These are phyloP conservation scores for Entomobrya proxima DNA, from an alignment of 2,888 invertebrate species.

Conservation along the genomic window DNA sequence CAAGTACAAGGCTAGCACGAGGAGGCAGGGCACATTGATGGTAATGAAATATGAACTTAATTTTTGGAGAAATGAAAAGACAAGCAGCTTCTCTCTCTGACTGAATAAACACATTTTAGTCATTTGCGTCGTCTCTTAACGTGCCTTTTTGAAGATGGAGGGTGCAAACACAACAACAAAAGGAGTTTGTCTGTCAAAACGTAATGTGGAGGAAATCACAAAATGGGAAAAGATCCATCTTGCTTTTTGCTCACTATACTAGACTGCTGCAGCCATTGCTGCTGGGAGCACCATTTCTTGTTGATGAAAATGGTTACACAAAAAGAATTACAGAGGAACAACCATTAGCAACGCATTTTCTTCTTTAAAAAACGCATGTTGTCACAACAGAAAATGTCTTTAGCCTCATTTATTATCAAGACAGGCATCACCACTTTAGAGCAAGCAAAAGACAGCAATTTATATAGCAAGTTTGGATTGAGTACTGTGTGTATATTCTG, in stretches of 20 bases:
- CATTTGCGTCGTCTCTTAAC: background rate
- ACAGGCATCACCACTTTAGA: too few species aligned
- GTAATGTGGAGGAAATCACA: constrained; percentile 36
- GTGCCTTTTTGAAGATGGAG: background rate
- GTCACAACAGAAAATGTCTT: too few species aligned
- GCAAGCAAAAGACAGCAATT: too few species aligned
- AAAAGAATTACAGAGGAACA: too few species aligned
- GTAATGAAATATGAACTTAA: constrained; percentile 36
- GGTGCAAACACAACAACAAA: background rate
- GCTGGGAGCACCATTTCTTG: too few species aligned
- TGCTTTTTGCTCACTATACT: background rate
- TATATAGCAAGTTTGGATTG: too few species aligned
- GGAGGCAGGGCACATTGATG: background rate
- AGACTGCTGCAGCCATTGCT: background rate
- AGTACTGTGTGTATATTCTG: too few species aligned
- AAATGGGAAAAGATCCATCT: constrained; percentile 25
- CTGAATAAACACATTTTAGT: constrained; percentile 50
- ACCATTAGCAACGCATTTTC: too few species aligned
- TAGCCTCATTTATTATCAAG: too few species aligned
- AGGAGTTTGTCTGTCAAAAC: constrained; percentile 21
- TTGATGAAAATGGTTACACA: too few species aligned
- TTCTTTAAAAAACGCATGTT: too few species aligned
- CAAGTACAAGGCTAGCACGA: background rate
- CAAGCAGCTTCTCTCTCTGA: constrained; percentile 51
- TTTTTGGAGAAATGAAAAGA: constrained; percentile 45